Base-by-base conservation (phyloP, 2,888 invertebrate genomes). In the Pyrochroa serraticornis region DNA sequence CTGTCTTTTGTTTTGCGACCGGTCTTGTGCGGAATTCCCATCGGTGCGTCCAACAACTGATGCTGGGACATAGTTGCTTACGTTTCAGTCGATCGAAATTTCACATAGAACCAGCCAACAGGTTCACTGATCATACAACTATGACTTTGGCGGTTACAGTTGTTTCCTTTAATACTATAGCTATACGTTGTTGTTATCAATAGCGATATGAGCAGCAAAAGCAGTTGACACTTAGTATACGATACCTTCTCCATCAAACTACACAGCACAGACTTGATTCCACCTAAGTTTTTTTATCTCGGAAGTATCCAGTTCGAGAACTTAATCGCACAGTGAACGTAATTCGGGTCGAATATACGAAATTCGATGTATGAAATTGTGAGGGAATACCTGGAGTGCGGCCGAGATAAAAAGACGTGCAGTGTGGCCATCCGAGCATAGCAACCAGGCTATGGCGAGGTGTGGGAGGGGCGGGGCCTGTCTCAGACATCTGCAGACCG, bases 401-500 rank as follows among this genome's bases (percentile, higher is more conserved):
- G 60, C 70, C 71, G 72, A 73, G 74, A 73, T 73, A 72, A 70
- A 67, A 66, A 65, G 63, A 64, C 69, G 66, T 68, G 67, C 66
- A 59, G 60, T 65, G 63, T 68, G 69, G 67, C 71, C 68, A 67
- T 70, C 68, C 66, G 63, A 64, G 63, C 63, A 65, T 65, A 68
- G 64, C 63, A 58, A 66, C 60, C 60, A 52, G 67, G 74, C 75
- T 76, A 77, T 71, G 76, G 75, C 71, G 74, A 71, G 70, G 75
- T 73, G 70, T 85, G 86, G 87, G 87, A 85, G 87, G 87, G 84
- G 87, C 78, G 76, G 86, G 85, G 84, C 85, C 84, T 85, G 78
- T 88, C 88, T 90, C 92, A 93, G 83, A 93, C 93, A 82, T 93
- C 92, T 77, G 90, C 90, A 72, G 89, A 87, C 77, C 87, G 84